Evolutionary conservation across 2,113 vertebrate species (phyloP), one percentile per base, ranked within the genome.

Genomic region (Antigone vipio): DNA sequence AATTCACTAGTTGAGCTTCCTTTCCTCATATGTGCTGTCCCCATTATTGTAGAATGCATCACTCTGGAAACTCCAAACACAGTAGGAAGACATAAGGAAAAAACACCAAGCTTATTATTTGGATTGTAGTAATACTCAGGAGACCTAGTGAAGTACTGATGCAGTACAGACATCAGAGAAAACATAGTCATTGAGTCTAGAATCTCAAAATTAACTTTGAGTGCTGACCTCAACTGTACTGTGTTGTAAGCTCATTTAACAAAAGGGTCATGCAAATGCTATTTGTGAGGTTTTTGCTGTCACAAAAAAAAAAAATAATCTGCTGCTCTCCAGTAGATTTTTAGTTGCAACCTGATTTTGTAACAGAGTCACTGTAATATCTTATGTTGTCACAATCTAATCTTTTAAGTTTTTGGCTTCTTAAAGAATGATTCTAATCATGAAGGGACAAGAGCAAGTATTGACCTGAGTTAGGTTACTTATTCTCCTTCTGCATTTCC

Each of bases 11-110:
- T 9, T 12, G 56, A 83, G 42, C 11, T 77, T 71, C n/a, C 14
- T 50, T 67, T 64, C 17, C 12, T 32, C 13, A 22, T 3, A 74
- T 3, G 6, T 38, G 16, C 22, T 71, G 22, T 29, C 6, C 13
- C 11, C 2, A 0, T 16, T 67, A 26, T 4, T 35, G 11, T 17
- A 55, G 42, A 85, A 88, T 21, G 1, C 27, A 32, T 15, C 0
- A 6, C 12, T 89, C 29, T 75, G 40, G 34, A 74, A 78, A 44
- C 8, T 75, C 40, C 44, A 27, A 64, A 72, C 0, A 1, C 30
- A 60, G 7, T 1, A 81, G 15, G 3, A 81, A 64, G 15, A 45
- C n/a, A 83, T 16, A 62, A n/a, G 40, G 19, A 12, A 59, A 62
- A 91, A 67, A 5, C 9, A 32, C 5, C 40, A 79, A 68, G 16